Percentiles rank a stretch among this genome's conserved stretches.
Conservation (phyloP, 2,888 invertebrate genomes). For the Drosophila atripex region DNA sequence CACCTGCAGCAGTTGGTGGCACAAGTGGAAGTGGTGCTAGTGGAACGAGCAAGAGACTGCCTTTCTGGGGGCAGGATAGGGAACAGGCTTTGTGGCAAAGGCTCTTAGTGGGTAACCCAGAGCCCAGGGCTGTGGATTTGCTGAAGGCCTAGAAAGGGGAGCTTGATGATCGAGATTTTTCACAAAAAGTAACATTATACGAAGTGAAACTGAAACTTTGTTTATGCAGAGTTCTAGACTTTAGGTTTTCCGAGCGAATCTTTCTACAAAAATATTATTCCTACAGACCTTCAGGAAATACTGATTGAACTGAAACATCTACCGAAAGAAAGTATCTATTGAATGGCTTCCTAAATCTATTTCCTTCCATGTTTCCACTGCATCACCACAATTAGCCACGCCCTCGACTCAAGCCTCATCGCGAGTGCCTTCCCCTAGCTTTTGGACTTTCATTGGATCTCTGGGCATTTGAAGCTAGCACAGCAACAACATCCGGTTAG, state of each 20-base stretch:
- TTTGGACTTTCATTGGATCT: slow-evolving; percentile 12
- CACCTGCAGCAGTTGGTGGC: slow-evolving; percentile 55
- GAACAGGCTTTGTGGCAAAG: slow-evolving; percentile 25
- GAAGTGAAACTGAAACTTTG: neutral
- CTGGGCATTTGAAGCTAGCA: slow-evolving; percentile 22
- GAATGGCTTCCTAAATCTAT: slow-evolving; percentile 11
- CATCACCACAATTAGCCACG: slow-evolving; percentile 19
- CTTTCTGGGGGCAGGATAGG: slow-evolving; percentile 52
- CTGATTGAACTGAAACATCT: neutral
- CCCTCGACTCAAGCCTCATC: slow-evolving; percentile 27
- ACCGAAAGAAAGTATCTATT: slow-evolving; percentile 13
- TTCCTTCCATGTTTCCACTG: slow-evolving; percentile 11
- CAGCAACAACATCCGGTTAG: slow-evolving; percentile 63
- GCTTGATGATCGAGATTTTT: slow-evolving; percentile 2
- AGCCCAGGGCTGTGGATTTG: slow-evolving; percentile 47
- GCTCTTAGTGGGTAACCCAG: slow-evolving; percentile 55
- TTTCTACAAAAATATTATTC: too few species aligned
- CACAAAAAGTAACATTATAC: neutral
- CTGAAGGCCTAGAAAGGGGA: slow-evolving; percentile 12
- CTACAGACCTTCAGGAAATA: too few species aligned
- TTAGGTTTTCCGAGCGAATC: neutral
- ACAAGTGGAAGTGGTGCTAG: neutral
- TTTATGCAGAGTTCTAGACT: neutral
- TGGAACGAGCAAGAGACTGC: slow-evolving; percentile 57
- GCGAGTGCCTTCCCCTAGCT: slow-evolving; percentile 6